Evolutionary conservation across 2,113 vertebrate genomes (phyloP).

Genomic region (Plecturocebus donacophilus): DNA sequence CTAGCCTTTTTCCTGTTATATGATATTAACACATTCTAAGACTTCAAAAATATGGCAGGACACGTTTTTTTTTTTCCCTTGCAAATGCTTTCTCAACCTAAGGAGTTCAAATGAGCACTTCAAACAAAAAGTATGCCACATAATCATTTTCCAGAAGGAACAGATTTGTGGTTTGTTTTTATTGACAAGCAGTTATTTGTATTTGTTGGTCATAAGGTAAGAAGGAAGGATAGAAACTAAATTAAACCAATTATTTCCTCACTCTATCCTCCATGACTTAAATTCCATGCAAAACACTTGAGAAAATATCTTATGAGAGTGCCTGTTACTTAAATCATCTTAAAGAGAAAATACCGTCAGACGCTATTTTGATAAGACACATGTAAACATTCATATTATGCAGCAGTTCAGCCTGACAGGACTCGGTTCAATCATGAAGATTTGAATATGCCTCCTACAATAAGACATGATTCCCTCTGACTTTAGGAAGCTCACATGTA

Average conservation of each 20-base stretch:
- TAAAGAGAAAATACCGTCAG: neutral
- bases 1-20: neutral
- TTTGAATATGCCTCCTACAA: neutral
- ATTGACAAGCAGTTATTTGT: neutral
- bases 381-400: accelerated
- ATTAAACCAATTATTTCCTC: constrained; percentile 27
- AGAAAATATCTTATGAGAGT: neutral
- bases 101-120: constrained; percentile 34
- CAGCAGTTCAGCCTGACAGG: neutral
- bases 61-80: neutral
- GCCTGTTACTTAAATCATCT: neutral
- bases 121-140: neutral
- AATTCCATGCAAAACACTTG: neutral
- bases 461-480: neutral
- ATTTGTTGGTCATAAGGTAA: neutral
- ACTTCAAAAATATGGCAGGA: neutral
- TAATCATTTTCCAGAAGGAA: constrained; percentile 13
- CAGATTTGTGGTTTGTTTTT: neutral
- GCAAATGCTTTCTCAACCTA: neutral
- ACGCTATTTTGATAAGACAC: neutral
- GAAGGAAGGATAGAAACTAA: neutral
- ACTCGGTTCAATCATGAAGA: neutral
- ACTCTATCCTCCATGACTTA: neutral
- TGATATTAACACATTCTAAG: neutral
- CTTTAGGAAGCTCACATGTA: neutral